Percentiles rank a stretch among this genome's conserved stretches.
These are phyloP conservation scores for Drosophila tanythrix DNA, from an alignment of 2,888 invertebrate species.

Conservation along the genomic window DNA sequence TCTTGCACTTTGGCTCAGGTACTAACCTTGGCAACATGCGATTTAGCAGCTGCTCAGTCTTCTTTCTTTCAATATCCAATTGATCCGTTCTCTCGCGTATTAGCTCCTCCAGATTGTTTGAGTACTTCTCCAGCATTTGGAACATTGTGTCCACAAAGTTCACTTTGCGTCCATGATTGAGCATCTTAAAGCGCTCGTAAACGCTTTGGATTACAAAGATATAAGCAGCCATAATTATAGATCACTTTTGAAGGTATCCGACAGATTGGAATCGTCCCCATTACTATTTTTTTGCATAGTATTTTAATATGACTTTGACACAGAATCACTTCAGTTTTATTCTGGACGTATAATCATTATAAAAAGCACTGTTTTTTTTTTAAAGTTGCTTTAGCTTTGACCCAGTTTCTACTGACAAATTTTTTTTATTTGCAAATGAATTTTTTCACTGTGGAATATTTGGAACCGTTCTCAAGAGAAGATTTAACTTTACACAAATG, in stretches of 20 bases:
- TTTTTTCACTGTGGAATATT: neutral
- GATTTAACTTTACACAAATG: neutral
- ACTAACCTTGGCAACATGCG: conserved; percentile 92
- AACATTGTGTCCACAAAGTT: conserved; percentile 99
- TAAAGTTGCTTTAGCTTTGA: neutral
- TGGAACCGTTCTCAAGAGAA: rapidly evolving
- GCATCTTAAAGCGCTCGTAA: conserved; percentile 93
- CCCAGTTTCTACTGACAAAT: neutral
- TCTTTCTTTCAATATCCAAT: conserved; percentile 97
- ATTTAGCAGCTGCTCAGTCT: conserved; percentile 96
- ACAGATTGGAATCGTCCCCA: neutral
- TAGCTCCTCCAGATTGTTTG: conserved; percentile 96
- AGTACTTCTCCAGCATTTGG: conserved; percentile 98
- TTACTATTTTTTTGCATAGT: neutral
- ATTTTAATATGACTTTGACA: neutral
- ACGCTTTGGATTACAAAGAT: conserved; percentile 85
- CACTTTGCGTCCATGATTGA: conserved; percentile 96
- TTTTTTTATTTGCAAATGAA: neutral
- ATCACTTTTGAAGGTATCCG: neutral
- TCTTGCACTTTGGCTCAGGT: neutral
- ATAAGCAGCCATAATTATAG: neutral
- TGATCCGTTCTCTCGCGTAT: conserved; percentile 97
- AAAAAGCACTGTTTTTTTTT: neutral
- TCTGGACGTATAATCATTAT: neutral
- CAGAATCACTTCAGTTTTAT: neutral